These are phyloP conservation scores for Agraylea sexmaculata DNA, from an alignment of 1,140 invertebrate genomes.

Conservation along the genomic window DNA sequence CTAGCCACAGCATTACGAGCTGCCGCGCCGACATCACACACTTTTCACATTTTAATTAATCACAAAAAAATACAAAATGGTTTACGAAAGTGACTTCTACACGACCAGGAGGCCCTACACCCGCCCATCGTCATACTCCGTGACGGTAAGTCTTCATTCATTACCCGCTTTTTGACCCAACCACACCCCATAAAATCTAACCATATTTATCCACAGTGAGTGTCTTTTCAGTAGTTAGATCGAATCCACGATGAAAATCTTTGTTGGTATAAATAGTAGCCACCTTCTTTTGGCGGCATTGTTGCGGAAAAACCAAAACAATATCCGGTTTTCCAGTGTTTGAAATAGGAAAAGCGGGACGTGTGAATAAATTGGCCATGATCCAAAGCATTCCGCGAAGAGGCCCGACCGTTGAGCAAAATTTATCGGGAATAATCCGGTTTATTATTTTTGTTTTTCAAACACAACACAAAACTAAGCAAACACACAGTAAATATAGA, in stretches of 20 bases:
- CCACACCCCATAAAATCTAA: too few relatives aligned
- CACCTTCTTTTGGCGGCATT: neutral
- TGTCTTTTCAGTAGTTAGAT: conserved; percentile 4
- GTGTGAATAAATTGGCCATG: conserved; percentile 15
- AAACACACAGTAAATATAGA: too few relatives aligned
- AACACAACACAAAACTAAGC: too few relatives aligned
- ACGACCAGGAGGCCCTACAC: conserved; percentile 69
- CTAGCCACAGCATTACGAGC: too few relatives aligned
- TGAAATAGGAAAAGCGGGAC: conserved; percentile 18
- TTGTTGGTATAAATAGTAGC: conserved; percentile 19
- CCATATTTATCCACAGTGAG: neutral
- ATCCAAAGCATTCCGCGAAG: conserved; percentile 6
- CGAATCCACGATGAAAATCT: conserved; percentile 13
- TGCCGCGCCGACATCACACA: too few relatives aligned
- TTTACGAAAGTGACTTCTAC: conserved; percentile 83
- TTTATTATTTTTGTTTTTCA: too few relatives aligned
- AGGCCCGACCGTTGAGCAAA: conserved; percentile 14
- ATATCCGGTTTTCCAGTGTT: conserved; percentile 1
- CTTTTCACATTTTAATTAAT: too few relatives aligned
- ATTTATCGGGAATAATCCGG: too few relatives aligned
- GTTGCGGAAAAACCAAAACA: neutral
- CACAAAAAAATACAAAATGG: conserved; percentile 49
- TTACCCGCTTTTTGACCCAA: neutral
- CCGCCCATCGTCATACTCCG: conserved; percentile 58
- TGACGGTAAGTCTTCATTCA: conserved; percentile 55